Base-by-base conservation (phyloP, 1,140 invertebrate species). In the Agrilus planipennis region DNA sequence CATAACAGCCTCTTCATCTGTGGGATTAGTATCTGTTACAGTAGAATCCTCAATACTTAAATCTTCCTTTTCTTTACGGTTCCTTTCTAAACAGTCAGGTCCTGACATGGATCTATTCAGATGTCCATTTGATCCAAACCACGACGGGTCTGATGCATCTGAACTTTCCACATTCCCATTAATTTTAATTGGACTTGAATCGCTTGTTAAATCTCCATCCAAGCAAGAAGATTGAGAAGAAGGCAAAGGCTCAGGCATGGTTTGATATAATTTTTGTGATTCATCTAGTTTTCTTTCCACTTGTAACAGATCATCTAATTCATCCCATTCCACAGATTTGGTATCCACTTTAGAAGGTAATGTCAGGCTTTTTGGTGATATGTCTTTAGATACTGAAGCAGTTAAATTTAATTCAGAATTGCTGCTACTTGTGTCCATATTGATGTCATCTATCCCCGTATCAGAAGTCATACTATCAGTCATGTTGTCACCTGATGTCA, bases 271-370 rank as follows among this genome's bases (percentile, higher is more conserved):
- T 58, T 81, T 81, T 30, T 76, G 71, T 36, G 68, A 66, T 27
- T 78, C 71, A 40, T 76, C 73, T 17, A 76, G 58, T 48, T 74
- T 72, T n/a, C 76, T 64, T 53, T 81, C 78, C 1, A 79, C 77
- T 61, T 79, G 76, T 34, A 81, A 57, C 5, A 81, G 51, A 45
- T 81, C 76, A 55, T 81, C 78, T 12, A 81, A 57, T 50, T 81
- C 79, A 55, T 82, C 78, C 76, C 77, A 79, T 51, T 79, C 63
- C 49, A 73, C 62, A 34, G 70, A 70, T 44, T 79, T 73, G 4
- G 76, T 65, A 50, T 78, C 75, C 34, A 83, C 55, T 54, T 81
- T 81, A 41, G 76, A 72, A 15, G 79, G 79, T 39, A 83, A 53
- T 10, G 77, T 79, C 16, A 72, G 64, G 34, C 70, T 70, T 53